Evolutionary conservation across 2,888 invertebrate species (phyloP).

Genomic region (Eupithecia exiguata): DNA sequence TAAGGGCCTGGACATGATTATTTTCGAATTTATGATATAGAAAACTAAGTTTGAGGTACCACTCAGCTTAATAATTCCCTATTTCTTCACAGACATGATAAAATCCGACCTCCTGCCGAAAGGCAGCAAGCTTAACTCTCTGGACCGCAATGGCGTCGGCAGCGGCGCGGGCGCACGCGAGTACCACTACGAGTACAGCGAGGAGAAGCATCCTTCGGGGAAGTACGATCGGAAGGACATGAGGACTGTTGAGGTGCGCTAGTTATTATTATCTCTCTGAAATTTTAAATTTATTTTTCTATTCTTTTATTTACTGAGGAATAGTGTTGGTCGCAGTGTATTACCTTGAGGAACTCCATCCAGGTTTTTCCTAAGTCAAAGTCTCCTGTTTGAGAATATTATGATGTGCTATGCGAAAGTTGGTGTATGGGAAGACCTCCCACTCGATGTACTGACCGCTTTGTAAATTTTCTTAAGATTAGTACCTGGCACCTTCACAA

Average conservation of each 20-base stretch:
- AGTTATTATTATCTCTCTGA: neutral
- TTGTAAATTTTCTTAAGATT: no score
- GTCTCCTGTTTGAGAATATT: no score
- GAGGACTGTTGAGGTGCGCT: slow-evolving; percentile 69
- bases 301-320: no score
- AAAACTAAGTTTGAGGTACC: no score
- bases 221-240: slow-evolving; percentile 80
- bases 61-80: neutral
- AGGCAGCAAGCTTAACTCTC: slow-evolving; percentile 75
- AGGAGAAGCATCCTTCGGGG: slow-evolving; percentile 77
- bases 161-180: slow-evolving; percentile 64
- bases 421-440: no score
- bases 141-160: slow-evolving; percentile 58
- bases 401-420: no score
- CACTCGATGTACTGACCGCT: no score
- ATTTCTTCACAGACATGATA: slow-evolving; percentile 68
- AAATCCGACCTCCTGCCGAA: slow-evolving; percentile 77
- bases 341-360: neutral
- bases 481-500: no score
- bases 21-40: no score
- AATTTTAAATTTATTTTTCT: neutral
- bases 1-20: no score
- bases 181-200: slow-evolving; percentile 81
- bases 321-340: neutral
- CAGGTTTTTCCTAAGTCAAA: no score